Percentiles rank a stretch among this genome's conserved stretches.
Conservation (phyloP, 2,888 invertebrate genomes). For the Cryptocephalus primarius region DNA sequence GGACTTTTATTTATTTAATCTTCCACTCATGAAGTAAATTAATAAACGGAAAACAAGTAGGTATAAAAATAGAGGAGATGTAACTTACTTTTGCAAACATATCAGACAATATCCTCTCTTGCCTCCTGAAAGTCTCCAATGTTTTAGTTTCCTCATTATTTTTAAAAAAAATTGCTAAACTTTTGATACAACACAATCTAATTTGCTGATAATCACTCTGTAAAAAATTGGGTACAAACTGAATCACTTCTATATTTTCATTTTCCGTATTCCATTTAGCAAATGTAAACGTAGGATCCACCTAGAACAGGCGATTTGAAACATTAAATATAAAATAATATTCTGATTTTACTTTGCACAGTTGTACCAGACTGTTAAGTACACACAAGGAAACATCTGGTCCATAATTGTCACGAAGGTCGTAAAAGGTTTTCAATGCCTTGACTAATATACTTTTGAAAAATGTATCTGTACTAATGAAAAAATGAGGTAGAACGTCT, state of each 20-base stretch:
- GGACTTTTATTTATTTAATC: too few relatives aligned
- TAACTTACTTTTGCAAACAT: slow-evolving; percentile 24
- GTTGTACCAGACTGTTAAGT: slow-evolving; percentile 33
- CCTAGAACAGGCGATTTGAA: slow-evolving; percentile 8
- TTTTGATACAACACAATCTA: slow-evolving; percentile 34
- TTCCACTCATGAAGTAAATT: too few relatives aligned
- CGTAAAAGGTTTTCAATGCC: slow-evolving; percentile 25
- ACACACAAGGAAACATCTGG: slow-evolving; percentile 31
- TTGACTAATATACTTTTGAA: slow-evolving; percentile 14
- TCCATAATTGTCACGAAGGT: slow-evolving; percentile 27
- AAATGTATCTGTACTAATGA: slow-evolving; percentile 7
- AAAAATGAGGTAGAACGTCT: slow-evolving; percentile 24
- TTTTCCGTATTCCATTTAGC: slow-evolving; percentile 20
- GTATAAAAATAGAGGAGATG: not conserved
- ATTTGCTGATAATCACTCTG: slow-evolving; percentile 33
- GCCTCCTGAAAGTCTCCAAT: slow-evolving; percentile 16
- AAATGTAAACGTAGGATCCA: slow-evolving; percentile 23
- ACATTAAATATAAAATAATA: not conserved
- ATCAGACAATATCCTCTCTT: slow-evolving; percentile 26
- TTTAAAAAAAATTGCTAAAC: slow-evolving; percentile 29
- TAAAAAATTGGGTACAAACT: slow-evolving; percentile 27
- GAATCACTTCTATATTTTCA: slow-evolving; percentile 16
- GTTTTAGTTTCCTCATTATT: slow-evolving; percentile 12
- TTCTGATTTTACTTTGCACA: slow-evolving; percentile 28
- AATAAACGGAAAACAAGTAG: too few relatives aligned